phyloP scores from a whole-genome alignment of 2,888 invertebrate genomes.

The Drosophila ustulata region DNA sequence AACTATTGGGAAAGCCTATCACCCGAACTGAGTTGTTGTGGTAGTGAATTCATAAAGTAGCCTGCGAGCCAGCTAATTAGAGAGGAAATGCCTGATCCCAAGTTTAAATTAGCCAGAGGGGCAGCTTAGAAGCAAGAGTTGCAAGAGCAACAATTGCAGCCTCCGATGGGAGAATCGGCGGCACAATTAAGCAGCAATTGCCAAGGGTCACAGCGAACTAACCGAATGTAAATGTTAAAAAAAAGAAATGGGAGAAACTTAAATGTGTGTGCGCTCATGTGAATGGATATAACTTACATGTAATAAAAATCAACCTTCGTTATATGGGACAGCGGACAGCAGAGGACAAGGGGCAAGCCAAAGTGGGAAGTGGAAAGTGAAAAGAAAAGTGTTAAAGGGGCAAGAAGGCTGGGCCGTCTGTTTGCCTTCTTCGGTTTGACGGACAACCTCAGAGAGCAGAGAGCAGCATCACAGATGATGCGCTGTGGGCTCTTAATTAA shows the following conservation, averaged over 20 bases:
- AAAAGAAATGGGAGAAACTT: not conserved
- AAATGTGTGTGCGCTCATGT: slow-evolving; percentile 44
- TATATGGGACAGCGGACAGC: slow-evolving; percentile 47
- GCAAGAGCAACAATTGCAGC: slow-evolving; percentile 5
- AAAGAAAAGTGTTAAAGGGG: slow-evolving; percentile 1
- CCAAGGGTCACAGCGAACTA: slow-evolving; percentile 35
- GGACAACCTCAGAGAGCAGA: slow-evolving; percentile 51
- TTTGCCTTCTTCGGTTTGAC: slow-evolving; percentile 45
- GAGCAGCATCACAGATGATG: not conserved
- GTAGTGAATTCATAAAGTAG: no score
- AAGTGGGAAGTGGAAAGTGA: not conserved
- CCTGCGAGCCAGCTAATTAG: no score
- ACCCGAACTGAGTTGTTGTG: no score
- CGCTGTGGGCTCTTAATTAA: slow-evolving; percentile 67
- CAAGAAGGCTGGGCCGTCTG: slow-evolving; percentile 13
- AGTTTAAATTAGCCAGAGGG: slow-evolving; percentile 1
- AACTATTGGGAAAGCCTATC: no score
- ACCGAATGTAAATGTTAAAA: slow-evolving; percentile 12
- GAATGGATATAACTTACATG: slow-evolving; percentile 61
- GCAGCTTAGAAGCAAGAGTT: not conserved
- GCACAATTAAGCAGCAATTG: slow-evolving; percentile 45
- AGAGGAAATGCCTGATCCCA: not conserved
- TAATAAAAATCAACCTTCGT: slow-evolving; percentile 63
- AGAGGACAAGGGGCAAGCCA: slow-evolving; percentile 8
- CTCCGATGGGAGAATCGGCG: not conserved